Conservation (phyloP, 2,113 vertebrate genomes). For the Archilochus colubris region DNA sequence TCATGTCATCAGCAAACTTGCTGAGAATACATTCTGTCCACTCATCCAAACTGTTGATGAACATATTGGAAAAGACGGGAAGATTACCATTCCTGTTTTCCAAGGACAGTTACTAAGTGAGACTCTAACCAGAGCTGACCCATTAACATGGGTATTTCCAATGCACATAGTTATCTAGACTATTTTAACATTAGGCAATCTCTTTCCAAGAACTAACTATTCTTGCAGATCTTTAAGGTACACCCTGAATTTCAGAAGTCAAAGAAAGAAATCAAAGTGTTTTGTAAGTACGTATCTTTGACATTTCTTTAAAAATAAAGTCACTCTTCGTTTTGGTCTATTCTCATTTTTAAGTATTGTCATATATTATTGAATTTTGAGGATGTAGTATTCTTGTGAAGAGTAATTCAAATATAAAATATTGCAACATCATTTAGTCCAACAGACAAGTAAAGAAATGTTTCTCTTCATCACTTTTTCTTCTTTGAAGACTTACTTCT, state of each 20-base stretch:
- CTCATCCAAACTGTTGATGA: too few species aligned
- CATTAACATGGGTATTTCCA: background rate
- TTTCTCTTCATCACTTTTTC: constrained; percentile 30
- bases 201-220: background rate
- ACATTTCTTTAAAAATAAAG: background rate
- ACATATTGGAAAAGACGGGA: too few species aligned
- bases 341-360: constrained; percentile 23
- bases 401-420: constrained; percentile 40
- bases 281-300: background rate
- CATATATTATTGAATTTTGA: constrained; percentile 52
- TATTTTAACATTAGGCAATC: background rate
- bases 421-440: constrained; percentile 6
- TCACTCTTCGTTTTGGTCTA: constrained; percentile 20
- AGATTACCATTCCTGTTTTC: background rate
- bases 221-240: background rate
- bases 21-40: too few species aligned
- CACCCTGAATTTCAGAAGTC: background rate
- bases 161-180: background rate
- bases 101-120: background rate
- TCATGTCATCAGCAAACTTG: too few species aligned
- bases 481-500: constrained; percentile 33
- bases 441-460: constrained; percentile 19
- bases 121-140: background rate
- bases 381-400: constrained; percentile 6
- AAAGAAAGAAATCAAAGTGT: background rate